A percentile compares a stretch with the other conserved stretches of the same genome.
These are phyloP conservation scores for Cataglyphis altisquamis DNA, from an alignment of 2,888 invertebrate species.

Conservation along the genomic window DNA sequence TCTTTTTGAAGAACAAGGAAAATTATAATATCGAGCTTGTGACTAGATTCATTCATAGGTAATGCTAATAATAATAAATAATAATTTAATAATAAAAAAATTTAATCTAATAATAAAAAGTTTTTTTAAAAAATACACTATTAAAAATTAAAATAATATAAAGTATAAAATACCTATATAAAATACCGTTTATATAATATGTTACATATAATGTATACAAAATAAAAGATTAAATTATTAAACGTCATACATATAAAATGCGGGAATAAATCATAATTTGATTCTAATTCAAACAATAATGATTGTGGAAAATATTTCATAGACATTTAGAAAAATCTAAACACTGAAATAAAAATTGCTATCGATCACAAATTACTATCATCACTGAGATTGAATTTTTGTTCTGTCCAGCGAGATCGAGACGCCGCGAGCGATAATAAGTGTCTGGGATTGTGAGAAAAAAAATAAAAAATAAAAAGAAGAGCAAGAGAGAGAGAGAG, in stretches of 20 bases:
- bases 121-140: not conserved
- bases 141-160: not conserved
- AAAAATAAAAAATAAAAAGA: constrained; percentile 30
- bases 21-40: not conserved
- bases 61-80: not conserved
- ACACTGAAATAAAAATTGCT: not conserved
- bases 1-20: not conserved
- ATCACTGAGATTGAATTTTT: constrained; percentile 16
- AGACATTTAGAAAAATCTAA: not conserved
- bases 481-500: not conserved
- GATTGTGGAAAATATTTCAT: not conserved
- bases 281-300: not conserved
- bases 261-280: not conserved
- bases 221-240: not conserved
- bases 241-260: not conserved
- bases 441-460: constrained; percentile 14
- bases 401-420: constrained; percentile 66
- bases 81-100: not conserved
- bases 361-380: not conserved
- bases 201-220: not conserved
- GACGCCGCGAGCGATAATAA: constrained; percentile 49
- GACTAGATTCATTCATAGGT: not conserved
- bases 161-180: no score
- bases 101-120: not conserved
- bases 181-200: not conserved